Evolutionary conservation across 2,888 invertebrate genomes (phyloP).

Genomic region (Parnassius apollo): DNA sequence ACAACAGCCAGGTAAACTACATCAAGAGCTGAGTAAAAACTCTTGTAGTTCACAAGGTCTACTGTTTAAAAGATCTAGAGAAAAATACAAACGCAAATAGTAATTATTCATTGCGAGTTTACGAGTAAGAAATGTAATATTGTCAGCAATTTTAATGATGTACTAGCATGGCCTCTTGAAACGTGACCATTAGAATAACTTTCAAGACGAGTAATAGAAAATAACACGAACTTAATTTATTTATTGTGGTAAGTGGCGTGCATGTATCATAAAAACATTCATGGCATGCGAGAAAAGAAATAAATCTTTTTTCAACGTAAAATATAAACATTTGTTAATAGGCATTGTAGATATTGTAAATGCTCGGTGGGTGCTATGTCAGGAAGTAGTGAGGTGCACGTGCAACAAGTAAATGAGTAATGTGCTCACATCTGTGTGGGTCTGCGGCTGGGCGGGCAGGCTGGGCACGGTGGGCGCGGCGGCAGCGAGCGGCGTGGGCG

Average conservation of each 20-base stretch:
- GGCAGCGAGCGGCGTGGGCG: slow-evolving; percentile 67
- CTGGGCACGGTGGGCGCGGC: slow-evolving; percentile 62
- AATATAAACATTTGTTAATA: too few species aligned
- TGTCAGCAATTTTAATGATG: too few species aligned
- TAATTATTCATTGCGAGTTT: neutral
- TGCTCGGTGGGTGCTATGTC: too few species aligned
- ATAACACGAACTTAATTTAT: neutral
- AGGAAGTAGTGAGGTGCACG: neutral
- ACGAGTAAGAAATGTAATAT: too few species aligned
- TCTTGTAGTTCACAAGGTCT: slow-evolving; percentile 1
- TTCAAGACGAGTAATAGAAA: neutral
- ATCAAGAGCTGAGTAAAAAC: neutral
- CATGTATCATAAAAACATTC: too few species aligned
- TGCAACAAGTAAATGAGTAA: slow-evolving; percentile 33
- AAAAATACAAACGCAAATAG: neutral
- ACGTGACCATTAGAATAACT: too few species aligned
- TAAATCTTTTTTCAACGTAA: too few species aligned
- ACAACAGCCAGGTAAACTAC: neutral
- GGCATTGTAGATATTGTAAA: too few species aligned
- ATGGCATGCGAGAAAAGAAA: neutral
- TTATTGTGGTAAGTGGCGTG: too few species aligned
- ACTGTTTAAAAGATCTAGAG: neutral
- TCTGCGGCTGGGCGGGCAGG: slow-evolving; percentile 60
- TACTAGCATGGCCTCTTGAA: too few species aligned
- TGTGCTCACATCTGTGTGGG: slow-evolving; percentile 70